Evolutionary conservation across 2,797 vertebrate genomes (phyloP), one percentile per base, ranked within the genome.

Genomic region (Onychomys leucogaster): DNA sequence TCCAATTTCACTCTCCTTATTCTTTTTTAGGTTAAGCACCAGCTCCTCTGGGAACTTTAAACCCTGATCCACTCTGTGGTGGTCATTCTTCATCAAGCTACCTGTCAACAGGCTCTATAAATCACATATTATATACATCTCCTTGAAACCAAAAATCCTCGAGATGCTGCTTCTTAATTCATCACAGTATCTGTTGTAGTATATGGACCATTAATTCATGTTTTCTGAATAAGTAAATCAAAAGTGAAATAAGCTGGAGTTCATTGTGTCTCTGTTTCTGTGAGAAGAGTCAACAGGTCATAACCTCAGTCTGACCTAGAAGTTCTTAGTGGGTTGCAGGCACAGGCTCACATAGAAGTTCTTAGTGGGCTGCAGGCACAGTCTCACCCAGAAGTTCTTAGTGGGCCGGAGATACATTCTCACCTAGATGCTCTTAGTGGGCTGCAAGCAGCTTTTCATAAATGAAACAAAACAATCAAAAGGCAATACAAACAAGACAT

Each of bases 131-230:
- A 88, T 21, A 43, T 4, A 55, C 63, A 84, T 52, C 52, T 91
- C 34, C 34, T 21, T 78, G 57, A 81, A 93, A 77, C 17, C 46
- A 76, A 61, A 77, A 81, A 11, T 75, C 21, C 23, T 88, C 89
- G 55, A 43, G n/a, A 25, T 83, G 23, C 41, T 76, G 25, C 73
- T 87, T 94, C 84, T 92, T 94, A 77, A 81, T 95, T 86, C 52
- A 43, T n/a, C 0, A 0, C 55, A 16, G 12, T 88, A 55, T 43
- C 55, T 81, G 7, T 78, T 82, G 23, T 21, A 25, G 25, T 83
- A 92, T 11, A 43, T 67, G 82, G 57, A 73, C 23, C 29, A 32
- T 84, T 94, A 63, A 78, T 75, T 75, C 21, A 14, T 77, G 69
- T 80, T 90, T 61, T 0, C 57, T 55, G n/a, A 94, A 75, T 13